phyloP scores from a whole-genome alignment of 2,797 vertebrate species.

The Acanthurus leucopareius region DNA sequence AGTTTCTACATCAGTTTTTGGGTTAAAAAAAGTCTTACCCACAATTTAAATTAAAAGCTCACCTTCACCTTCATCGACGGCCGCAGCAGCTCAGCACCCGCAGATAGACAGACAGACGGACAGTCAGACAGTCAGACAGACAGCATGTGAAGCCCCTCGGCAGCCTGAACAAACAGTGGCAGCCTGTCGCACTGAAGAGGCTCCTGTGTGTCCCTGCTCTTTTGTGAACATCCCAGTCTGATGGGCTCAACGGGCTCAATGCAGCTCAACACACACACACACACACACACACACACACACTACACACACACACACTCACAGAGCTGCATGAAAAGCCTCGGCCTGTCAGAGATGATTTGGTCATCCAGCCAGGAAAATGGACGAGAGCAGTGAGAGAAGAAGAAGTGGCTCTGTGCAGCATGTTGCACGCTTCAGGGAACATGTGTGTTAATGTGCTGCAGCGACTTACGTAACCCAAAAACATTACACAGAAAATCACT shows the following conservation, averaged over 20 bases:
- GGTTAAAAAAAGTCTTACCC: constrained; percentile 19
- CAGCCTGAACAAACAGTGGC: constrained; percentile 55
- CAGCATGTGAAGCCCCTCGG: constrained; percentile 35
- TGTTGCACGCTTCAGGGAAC: constrained; percentile 71
- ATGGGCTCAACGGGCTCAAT: constrained; percentile 21
- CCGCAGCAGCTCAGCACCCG: constrained; percentile 20
- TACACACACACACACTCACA: constrained; percentile 27
- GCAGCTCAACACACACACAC: constrained; percentile 27
- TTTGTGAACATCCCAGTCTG: constrained; percentile 50
- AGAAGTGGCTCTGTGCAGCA: constrained; percentile 54
- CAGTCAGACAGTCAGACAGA: constrained; percentile 13
- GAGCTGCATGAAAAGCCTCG: constrained; percentile 43
- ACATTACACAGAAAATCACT: constrained; percentile 8
- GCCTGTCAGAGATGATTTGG: constrained; percentile 71
- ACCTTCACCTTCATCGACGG: constrained; percentile 45
- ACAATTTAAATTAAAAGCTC: constrained; percentile 43
- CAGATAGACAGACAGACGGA: constrained; percentile 5
- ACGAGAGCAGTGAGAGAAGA: constrained; percentile 34
- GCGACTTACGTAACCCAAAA: constrained; percentile 76
- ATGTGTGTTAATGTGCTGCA: constrained; percentile 79
- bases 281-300: constrained; percentile 39
- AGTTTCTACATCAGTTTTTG: background rate
- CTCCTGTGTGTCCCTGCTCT: constrained; percentile 55
- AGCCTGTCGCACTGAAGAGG: constrained; percentile 40
- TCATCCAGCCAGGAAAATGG: constrained; percentile 53